These are phyloP conservation scores for Lycocorax pyrrhopterus DNA, from an alignment of 2,113 vertebrate genomes.

Conservation along the genomic window DNA sequence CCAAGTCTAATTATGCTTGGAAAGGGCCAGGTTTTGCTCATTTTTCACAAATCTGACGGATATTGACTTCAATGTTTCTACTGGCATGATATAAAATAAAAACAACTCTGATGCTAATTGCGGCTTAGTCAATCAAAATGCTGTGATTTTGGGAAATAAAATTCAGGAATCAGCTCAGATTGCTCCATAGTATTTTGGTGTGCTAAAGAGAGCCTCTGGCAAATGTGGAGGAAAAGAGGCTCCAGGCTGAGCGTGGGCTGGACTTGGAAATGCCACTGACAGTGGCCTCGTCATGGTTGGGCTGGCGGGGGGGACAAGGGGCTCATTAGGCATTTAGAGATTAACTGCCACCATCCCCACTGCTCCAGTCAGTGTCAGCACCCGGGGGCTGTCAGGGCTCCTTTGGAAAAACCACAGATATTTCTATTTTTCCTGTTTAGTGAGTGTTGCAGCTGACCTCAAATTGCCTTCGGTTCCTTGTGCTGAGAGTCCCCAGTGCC, in stretches of 20 bases:
- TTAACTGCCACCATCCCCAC: not conserved
- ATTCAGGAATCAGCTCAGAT: not conserved
- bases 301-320: not conserved
- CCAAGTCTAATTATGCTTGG: conserved; percentile 23
- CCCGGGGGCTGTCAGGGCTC: not conserved
- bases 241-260: not conserved
- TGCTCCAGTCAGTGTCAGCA: not conserved
- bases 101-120: conserved; percentile 19
- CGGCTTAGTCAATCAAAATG: conserved; percentile 36
- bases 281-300: not conserved
- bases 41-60: conserved; percentile 28
- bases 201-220: not conserved
- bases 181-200: not conserved
- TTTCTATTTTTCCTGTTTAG: not conserved
- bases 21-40: conserved; percentile 6
- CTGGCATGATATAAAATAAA: conserved; percentile 21
- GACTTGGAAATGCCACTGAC: not conserved
- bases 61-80: conserved; percentile 38
- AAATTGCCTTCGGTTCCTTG: not conserved
- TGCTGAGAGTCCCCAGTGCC: not conserved
- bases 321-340: not conserved
- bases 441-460: not conserved
- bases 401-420: not conserved
- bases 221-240: not conserved
- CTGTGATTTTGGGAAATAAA: conserved; percentile 6